Evolutionary conservation across 1,140 invertebrate genomes (phyloP).

Genomic region (Drosophila ohnishii): DNA sequence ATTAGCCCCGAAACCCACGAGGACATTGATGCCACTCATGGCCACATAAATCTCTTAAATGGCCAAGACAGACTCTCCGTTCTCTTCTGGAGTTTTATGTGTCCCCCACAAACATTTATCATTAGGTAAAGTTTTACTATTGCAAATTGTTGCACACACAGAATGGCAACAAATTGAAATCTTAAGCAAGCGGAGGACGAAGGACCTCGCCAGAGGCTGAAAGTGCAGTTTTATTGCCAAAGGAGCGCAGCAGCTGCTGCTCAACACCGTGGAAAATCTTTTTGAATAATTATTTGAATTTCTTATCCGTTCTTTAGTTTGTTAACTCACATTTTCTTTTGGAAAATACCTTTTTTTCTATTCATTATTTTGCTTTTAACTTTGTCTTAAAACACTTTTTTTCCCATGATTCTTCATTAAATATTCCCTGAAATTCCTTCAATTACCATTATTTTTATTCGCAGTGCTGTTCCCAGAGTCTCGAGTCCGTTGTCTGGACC

Average conservation of each 20-base stretch:
- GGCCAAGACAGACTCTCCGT: constrained; percentile 50
- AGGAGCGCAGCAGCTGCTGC: constrained; percentile 53
- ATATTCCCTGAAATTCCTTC: neutral
- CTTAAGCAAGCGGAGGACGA: constrained; percentile 71
- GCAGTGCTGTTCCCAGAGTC: constrained; percentile 14
- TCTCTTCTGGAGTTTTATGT: constrained; percentile 54
- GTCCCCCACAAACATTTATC: constrained; percentile 68
- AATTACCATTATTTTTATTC: neutral
- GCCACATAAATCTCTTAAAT: constrained; percentile 61
- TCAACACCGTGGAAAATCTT: constrained; percentile 5
- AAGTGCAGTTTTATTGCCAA: constrained; percentile 78
- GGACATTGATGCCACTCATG: constrained; percentile 65
- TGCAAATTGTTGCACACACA: constrained; percentile 75
- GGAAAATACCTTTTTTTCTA: neutral
- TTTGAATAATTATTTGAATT: neutral
- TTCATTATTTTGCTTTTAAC: neutral
- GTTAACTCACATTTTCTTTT: neutral
- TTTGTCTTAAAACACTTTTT: neutral
- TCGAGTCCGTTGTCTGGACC: constrained; percentile 19
- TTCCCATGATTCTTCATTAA: neutral
- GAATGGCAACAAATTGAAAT: constrained; percentile 74
- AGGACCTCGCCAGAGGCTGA: constrained; percentile 53
- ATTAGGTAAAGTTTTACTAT: constrained; percentile 71
- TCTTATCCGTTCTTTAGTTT: neutral
- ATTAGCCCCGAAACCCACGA: constrained; percentile 20